These are phyloP conservation scores for Chlorospingus flavigularis DNA, from an alignment of 2,797 vertebrate genomes.

Conservation along the genomic window DNA sequence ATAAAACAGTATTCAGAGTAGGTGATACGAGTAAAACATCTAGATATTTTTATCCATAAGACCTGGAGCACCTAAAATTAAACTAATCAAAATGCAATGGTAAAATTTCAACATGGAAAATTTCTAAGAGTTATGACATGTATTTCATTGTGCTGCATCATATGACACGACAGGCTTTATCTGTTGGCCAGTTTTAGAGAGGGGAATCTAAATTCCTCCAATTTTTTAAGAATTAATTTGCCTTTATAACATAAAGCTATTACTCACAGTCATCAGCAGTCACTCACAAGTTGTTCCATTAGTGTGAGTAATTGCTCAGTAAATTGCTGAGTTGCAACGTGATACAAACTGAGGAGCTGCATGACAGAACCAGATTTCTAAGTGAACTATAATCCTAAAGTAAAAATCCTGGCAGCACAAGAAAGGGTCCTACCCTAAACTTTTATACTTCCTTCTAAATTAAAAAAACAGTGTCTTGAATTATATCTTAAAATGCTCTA, in stretches of 20 bases:
- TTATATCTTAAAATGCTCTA: neutral
- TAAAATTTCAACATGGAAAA: neutral
- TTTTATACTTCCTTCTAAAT: neutral
- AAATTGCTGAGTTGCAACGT: neutral
- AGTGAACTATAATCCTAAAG: neutral
- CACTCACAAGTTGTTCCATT: slow-evolving; percentile 1
- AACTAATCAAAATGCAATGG: neutral
- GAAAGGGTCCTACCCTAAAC: neutral
- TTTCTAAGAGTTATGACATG: neutral
- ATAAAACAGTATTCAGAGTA: neutral
- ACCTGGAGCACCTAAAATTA: neutral
- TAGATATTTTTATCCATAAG: neutral
- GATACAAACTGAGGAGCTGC: neutral
- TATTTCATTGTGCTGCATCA: neutral
- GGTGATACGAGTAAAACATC: neutral
- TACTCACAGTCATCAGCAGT: slow-evolving; percentile 5
- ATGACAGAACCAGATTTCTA: neutral
- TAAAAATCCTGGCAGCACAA: neutral
- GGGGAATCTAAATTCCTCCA: neutral
- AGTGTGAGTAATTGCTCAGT: slow-evolving; percentile 6
- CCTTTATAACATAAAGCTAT: neutral
- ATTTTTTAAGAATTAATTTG: neutral
- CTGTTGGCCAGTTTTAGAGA: neutral
- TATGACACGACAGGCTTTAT: neutral
- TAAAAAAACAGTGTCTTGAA: neutral